Base-by-base conservation (phyloP, 2,797 vertebrate genomes). In the Discoglossus pictus region DNA sequence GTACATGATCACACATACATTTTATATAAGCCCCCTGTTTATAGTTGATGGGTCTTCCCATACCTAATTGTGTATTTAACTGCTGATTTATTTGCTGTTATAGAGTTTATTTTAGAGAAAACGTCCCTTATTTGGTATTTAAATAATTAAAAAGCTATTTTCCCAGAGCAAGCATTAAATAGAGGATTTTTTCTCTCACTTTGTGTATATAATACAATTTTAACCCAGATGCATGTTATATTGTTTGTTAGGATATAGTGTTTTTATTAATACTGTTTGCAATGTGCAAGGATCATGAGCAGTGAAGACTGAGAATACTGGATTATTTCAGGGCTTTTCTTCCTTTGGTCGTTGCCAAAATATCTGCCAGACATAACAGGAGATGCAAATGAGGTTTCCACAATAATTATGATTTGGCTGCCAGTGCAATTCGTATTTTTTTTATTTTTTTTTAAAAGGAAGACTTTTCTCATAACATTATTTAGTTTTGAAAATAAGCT, bases 111-210 rank as follows among this genome's bases (percentile, higher is more conserved):
- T 48, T 48, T 61, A 47, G 38, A 31, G 50, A 6, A 8, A 34
- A 61, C 50, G 47, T 50, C 34, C 44, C 50, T 36, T 20, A 21
- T 21, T 23, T 23, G 13, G 31, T 47, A 44, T 61, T 34, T 18
- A 48, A 61, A 50, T 34, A 61, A 61, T 61, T 38, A 39, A 61
- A 50, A 38, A 6, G 27, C 48, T 36, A 48, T 61, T 61, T n/a
- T n/a, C n/a, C 20, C 20, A 48, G 31, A 61, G 48, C 17, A 48
- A 48, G 48, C 34, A 16, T 48, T 7, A 61, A 18, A 21, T 48
- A 25, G 16, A 25, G n/a, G 36, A 35, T 44, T 15, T 21, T 31
- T 25, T 43, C 20, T 39, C 39, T 27, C 6, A 2, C 35, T 15
- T 9, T 20, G 1, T 11, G 15, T 24, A 10, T 47, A 47, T 34